These are phyloP conservation scores for Rhaphigaster nebulosa DNA, from an alignment of 2,888 invertebrate genomes.

Conservation along the genomic window DNA sequence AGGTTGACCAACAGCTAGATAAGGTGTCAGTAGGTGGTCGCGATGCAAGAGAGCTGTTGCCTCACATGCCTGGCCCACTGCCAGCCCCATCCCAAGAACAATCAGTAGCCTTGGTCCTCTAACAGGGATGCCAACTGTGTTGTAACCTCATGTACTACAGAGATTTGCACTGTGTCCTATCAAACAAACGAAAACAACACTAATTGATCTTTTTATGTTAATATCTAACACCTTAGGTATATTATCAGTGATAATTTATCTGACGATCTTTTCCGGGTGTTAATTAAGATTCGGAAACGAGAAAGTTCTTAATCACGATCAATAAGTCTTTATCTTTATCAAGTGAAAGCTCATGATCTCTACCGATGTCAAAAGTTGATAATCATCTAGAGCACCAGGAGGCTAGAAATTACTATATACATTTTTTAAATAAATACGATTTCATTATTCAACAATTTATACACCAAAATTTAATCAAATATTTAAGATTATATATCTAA, in stretches of 20 bases:
- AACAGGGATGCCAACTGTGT: background rate
- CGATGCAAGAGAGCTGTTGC: background rate
- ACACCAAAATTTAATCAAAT: too few relatives aligned
- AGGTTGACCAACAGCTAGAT: slow-evolving; percentile 26
- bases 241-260: background rate
- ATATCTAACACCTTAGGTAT: background rate
- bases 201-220: background rate
- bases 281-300: background rate
- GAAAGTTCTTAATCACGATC: slow-evolving; percentile 10
- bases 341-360: slow-evolving; percentile 5
- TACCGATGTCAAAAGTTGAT: background rate
- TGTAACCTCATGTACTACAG: background rate
- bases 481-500: too few relatives aligned
- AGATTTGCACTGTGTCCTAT: background rate
- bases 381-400: background rate
- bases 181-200: background rate
- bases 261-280: background rate
- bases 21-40: slow-evolving; percentile 23
- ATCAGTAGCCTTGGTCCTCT: slow-evolving; percentile 38
- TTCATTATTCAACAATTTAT: too few relatives aligned
- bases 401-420: background rate
- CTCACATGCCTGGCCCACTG: background rate
- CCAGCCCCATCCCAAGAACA: background rate
- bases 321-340: background rate
- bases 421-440: too few relatives aligned